Evolutionary conservation across 2,113 vertebrate species (phyloP), one percentile per base, ranked within the genome.

Genomic region (Apteryx owenii): DNA sequence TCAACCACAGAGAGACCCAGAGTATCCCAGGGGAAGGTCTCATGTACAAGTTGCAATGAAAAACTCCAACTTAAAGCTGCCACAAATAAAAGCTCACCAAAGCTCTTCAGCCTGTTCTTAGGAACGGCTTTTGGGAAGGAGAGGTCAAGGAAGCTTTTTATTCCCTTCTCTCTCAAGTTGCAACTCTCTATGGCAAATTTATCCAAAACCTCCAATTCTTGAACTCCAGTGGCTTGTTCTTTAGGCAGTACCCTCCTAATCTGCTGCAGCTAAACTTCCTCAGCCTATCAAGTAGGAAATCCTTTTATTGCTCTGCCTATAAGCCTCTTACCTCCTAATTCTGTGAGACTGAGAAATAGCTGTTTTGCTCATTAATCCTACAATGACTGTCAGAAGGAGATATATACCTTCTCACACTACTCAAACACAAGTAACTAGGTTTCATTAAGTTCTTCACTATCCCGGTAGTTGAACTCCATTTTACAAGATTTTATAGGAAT

Each of bases 261-360:
- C 94, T 93, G 77, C 86, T 86, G 81, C 93, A 93, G 70, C 89
- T 93, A 71, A 96, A 91, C 84, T 76, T 91, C 77, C 73, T 93
- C 94, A 94, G 87, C 66, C 87, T 91, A 93, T 87, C 93, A 91
- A 73, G 81, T 20, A 93, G 70, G 81, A 97, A 97, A 95, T 95
- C 81, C 84, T 91, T 95, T 95, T 91, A 95, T 71, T 96, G 78
- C 93, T 85, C 56, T 91, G 73, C 73, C 89, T 92, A 20, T 84
- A 96, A 97, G 94, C 89, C 46, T 86, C 93, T 96, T 93, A 95
- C 87, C 93, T 94, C 75, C 53, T 82, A 86, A 93, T 88, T 94
- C 81, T 70, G 58, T 10, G 40, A 87, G 64, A 82, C 50, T 95
- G 88, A 88, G 79, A 78, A 95, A 94, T 81, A 92, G 88, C 76